These are phyloP conservation scores for Isoperla grammatica DNA, from an alignment of 2,888 invertebrate species.

Conservation along the genomic window DNA sequence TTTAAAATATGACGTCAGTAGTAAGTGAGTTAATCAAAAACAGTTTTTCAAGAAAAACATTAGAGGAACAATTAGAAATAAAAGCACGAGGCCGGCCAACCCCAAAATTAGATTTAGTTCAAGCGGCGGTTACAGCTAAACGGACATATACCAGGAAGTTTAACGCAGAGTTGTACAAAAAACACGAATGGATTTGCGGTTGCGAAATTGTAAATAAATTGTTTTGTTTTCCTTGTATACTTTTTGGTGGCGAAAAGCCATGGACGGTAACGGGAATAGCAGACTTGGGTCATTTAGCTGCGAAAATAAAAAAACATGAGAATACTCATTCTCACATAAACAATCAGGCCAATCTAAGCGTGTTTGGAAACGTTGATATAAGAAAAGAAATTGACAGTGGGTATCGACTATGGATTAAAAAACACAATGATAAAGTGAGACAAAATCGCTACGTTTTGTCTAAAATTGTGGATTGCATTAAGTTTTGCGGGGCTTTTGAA, in stretches of 20 bases:
- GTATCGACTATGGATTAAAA: slow-evolving; percentile 26
- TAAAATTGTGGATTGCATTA: slow-evolving; percentile 37
- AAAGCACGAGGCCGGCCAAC: no score
- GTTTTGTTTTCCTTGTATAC: slow-evolving; percentile 34
- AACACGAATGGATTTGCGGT: slow-evolving; percentile 11
- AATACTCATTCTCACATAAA: slow-evolving; percentile 21
- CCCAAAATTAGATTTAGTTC: no score
- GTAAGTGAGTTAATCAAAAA: no score
- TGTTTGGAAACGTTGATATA: slow-evolving; percentile 31
- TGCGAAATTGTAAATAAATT: slow-evolving; percentile 11
- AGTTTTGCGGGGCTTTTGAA: no score
- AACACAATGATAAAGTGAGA: slow-evolving; percentile 33
- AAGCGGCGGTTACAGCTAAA: no score
- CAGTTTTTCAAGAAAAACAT: no score
- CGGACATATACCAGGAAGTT: no score
- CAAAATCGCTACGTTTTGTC: no score
- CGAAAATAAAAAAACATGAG: slow-evolving; percentile 30
- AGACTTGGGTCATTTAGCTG: slow-evolving; percentile 29
- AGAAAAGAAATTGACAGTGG: slow-evolving; percentile 28
- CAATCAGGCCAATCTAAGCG: slow-evolving; percentile 19
- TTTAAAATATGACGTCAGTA: no score
- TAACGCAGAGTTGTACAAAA: not conserved
- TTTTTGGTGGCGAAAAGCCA: slow-evolving; percentile 28
- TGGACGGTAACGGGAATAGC: slow-evolving; percentile 28
- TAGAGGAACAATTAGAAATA: not conserved